phyloP scores from a whole-genome alignment of 2,888 invertebrate genomes.

The Tribolium freemani region DNA sequence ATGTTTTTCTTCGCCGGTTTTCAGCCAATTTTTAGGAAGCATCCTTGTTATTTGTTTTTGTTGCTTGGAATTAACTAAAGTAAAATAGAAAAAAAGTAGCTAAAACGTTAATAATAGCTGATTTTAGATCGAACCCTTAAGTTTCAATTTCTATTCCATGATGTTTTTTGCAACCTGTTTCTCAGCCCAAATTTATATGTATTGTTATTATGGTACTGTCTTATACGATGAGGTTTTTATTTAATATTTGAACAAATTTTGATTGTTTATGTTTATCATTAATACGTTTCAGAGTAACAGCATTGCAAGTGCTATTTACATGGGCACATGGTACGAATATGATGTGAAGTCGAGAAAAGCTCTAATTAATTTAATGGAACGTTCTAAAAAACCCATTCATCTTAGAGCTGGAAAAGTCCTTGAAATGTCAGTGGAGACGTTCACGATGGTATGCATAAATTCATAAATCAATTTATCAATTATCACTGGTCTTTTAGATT shows the following conservation, averaged over 20 bases:
- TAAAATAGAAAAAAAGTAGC: background rate
- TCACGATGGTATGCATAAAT: slow-evolving; percentile 65
- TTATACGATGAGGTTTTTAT: slow-evolving; percentile 18
- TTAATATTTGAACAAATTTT: background rate
- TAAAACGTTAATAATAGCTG: background rate
- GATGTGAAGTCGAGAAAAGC: slow-evolving; percentile 65
- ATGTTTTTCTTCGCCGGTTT: background rate
- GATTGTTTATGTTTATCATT: background rate
- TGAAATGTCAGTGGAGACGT: slow-evolving; percentile 70
- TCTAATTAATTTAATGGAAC: slow-evolving; percentile 68
- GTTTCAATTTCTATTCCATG: background rate
- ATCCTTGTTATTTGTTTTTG: slow-evolving; percentile 10
- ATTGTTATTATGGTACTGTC: slow-evolving; percentile 23
- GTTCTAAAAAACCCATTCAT: slow-evolving; percentile 68
- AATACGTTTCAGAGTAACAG: slow-evolving; percentile 65
- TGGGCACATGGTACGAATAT: slow-evolving; percentile 64
- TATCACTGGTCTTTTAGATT: slow-evolving; percentile 46
- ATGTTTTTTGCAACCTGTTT: background rate
- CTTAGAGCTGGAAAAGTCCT: slow-evolving; percentile 68
- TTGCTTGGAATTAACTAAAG: slow-evolving; percentile 12
- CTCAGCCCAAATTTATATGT: slow-evolving; percentile 3
- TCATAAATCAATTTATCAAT: background rate
- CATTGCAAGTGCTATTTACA: slow-evolving; percentile 66
- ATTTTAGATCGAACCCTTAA: slow-evolving; percentile 18
- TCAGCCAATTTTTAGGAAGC: background rate